Conservation (phyloP, 2,113 vertebrate species). For the Tympanuchus pallidicinctus region DNA sequence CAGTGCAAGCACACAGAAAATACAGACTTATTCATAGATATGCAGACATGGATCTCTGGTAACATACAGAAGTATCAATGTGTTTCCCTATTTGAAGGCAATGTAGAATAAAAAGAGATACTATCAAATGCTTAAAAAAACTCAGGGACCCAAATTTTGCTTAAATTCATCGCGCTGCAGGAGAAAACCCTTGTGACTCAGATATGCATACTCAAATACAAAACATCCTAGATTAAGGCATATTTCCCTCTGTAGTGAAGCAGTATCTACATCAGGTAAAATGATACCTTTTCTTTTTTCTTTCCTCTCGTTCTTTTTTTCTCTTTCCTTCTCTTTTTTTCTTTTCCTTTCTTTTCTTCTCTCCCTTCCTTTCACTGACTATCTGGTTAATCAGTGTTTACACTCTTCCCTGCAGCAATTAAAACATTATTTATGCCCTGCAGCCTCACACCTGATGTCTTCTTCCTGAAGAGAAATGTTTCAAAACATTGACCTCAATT, state of each 20-base stretch:
- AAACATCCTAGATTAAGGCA: background rate
- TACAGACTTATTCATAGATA: background rate
- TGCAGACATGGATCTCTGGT: background rate
- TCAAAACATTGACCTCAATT: background rate
- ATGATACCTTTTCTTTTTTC: background rate
- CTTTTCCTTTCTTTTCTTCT: background rate
- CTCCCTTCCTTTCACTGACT: background rate
- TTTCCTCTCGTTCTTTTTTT: no score
- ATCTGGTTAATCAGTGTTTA: background rate
- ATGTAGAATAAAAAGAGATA: background rate
- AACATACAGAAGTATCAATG: accelerated
- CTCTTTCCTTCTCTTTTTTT: background rate
- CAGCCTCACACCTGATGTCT: background rate
- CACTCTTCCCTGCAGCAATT: constrained; percentile 2
- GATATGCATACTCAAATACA: background rate
- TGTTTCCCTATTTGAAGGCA: background rate
- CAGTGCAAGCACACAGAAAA: background rate
- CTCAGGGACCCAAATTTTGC: accelerated
- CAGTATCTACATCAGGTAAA: background rate
- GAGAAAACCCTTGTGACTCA: background rate
- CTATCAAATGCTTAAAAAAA: background rate
- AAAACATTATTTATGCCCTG: background rate
- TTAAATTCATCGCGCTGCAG: background rate
- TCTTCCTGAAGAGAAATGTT: background rate
- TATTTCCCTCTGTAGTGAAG: background rate